Evolutionary conservation across 2,113 vertebrate species (phyloP).

Genomic region (Rattus rattus): DNA sequence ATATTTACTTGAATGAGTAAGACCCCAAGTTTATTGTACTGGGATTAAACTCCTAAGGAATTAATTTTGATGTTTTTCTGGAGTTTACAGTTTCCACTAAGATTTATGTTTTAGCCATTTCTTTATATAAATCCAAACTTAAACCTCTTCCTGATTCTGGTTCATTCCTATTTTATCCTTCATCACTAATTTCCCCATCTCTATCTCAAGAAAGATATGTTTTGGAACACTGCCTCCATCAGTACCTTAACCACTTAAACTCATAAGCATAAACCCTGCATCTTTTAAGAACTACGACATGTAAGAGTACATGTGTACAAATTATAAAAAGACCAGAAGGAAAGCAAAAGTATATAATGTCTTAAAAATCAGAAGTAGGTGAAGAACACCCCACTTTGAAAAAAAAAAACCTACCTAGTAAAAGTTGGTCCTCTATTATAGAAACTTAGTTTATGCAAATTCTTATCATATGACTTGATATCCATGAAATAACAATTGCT

Average conservation of each 20-base stretch:
- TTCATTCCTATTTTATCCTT: neutral
- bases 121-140: neutral
- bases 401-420: neutral
- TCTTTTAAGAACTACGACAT: neutral
- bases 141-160: neutral
- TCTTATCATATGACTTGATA: neutral
- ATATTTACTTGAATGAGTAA: constrained; percentile 9
- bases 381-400: neutral
- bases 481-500: neutral
- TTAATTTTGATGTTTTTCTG: neutral
- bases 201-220: neutral
- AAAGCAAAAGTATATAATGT: neutral
- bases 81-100: neutral
- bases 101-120: neutral
- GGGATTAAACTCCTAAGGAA: neutral
- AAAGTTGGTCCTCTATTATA: neutral
- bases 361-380: constrained; percentile 38
- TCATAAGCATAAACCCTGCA: neutral
- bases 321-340: neutral
- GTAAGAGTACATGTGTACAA: neutral
- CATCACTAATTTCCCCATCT: neutral
- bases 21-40: neutral
- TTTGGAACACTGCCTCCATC: neutral
- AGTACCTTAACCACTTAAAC: neutral
- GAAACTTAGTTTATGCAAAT: neutral